Evolutionary conservation across 2,797 vertebrate genomes (phyloP).

Genomic region (Microctenopoma stevenorrisi): DNA sequence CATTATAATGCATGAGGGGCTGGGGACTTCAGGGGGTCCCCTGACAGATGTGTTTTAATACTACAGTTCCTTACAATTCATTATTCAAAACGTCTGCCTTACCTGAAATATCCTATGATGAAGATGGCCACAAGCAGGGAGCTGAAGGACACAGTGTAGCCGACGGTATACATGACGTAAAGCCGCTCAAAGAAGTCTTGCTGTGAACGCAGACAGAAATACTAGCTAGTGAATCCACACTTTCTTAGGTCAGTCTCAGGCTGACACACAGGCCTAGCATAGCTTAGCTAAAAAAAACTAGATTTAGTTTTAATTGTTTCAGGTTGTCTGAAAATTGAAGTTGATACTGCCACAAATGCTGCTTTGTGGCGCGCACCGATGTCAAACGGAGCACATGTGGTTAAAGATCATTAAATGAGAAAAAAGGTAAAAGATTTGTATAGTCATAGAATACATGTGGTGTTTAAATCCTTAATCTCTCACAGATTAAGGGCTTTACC

Average conservation of each 20-base stretch:
- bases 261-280: neutral
- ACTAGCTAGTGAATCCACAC: neutral
- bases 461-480: slow-evolving; percentile 15
- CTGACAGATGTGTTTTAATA: neutral
- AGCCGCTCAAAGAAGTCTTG: slow-evolving; percentile 90
- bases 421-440: neutral
- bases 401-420: neutral
- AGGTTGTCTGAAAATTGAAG: neutral
- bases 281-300: neutral
- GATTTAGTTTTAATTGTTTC: neutral
- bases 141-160: slow-evolving; percentile 90
- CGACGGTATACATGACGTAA: slow-evolving; percentile 89
- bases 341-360: neutral
- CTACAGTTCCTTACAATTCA: neutral
- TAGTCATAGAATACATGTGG: neutral
- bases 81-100: slow-evolving; percentile 20
- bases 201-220: slow-evolving; percentile 71
- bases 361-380: neutral
- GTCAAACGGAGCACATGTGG: neutral
- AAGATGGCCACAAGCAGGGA: slow-evolving; percentile 89
- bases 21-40: neutral
- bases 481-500: neutral
- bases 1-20: too few species aligned
- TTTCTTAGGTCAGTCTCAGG: neutral
- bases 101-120: slow-evolving; percentile 92